Evolutionary conservation across 2,113 vertebrate genomes (phyloP).

Genomic region (Microtus richardsoni): DNA sequence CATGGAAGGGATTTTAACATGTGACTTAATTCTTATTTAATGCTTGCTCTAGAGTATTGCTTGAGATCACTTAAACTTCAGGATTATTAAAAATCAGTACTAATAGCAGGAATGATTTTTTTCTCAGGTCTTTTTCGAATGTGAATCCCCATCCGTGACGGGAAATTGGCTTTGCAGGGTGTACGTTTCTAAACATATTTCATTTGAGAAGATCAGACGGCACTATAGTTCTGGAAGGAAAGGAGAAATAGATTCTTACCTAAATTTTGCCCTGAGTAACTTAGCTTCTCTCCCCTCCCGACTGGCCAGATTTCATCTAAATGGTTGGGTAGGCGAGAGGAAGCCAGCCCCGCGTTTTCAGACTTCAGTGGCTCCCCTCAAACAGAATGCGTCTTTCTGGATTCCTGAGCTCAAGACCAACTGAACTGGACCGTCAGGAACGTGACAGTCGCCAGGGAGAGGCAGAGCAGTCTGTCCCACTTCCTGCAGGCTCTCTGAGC

Average conservation of each 20-base stretch:
- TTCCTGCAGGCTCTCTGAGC: neutral
- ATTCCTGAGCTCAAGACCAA: neutral
- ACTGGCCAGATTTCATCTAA: neutral
- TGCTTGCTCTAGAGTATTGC: neutral
- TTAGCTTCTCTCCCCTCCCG: neutral
- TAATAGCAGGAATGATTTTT: neutral
- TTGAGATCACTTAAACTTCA: conserved; percentile 15
- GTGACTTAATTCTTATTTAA: conserved; percentile 16
- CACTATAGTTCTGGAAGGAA: neutral
- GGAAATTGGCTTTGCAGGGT: neutral
- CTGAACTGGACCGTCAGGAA: neutral
- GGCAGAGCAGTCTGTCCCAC: neutral
- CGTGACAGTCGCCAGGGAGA: neutral
- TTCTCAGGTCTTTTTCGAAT: neutral
- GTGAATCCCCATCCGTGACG: neutral
- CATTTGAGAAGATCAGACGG: neutral
- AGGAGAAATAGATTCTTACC: neutral
- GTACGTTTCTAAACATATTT: neutral
- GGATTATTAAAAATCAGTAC: conserved; percentile 35
- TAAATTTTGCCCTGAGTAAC: neutral
- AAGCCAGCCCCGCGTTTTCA: neutral
- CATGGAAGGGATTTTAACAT: neutral
- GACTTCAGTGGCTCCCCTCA: neutral
- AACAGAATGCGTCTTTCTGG: conserved; percentile 18
- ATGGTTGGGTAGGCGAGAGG: neutral